Conservation (phyloP, 2,888 invertebrate genomes). For the Endotricha flammealis region DNA sequence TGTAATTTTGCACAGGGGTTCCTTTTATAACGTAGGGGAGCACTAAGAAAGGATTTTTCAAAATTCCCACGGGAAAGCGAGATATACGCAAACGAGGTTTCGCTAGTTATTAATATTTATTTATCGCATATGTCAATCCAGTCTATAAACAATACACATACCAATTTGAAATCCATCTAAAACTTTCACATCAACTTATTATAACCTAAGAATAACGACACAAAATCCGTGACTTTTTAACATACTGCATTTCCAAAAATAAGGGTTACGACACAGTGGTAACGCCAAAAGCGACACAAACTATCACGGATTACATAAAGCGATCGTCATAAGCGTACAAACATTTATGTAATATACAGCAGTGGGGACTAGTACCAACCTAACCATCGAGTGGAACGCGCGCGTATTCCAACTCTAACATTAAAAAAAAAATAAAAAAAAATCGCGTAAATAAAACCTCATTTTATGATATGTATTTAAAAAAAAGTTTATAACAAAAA, state of each 20-base stretch:
- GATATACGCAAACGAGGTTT: too few species aligned
- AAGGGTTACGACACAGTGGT: not conserved
- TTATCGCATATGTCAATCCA: too few species aligned
- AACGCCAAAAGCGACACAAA: not conserved
- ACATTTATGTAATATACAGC: not conserved
- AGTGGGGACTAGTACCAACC: not conserved
- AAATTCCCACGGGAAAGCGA: too few species aligned
- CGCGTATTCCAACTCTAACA: not conserved
- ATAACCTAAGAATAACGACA: too few species aligned
- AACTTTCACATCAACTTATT: too few species aligned
- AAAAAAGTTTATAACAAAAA: slow-evolving; percentile 1
- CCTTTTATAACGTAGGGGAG: too few species aligned
- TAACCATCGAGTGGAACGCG: not conserved
- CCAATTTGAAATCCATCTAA: too few species aligned
- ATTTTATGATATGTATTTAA: slow-evolving; percentile 36
- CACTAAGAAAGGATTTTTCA: too few species aligned
- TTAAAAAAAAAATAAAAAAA: slow-evolving; percentile 2
- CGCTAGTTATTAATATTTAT: too few species aligned
- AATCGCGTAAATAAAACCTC: slow-evolving; percentile 19
- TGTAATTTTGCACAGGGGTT: too few species aligned
- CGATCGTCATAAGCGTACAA: not conserved
- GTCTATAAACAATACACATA: too few species aligned
- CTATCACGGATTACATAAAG: not conserved
- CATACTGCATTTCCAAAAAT: not conserved
- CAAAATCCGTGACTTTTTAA: too few species aligned